Base-by-base conservation (phyloP, 2,888 invertebrate genomes). In the Onchidella celtica region DNA sequence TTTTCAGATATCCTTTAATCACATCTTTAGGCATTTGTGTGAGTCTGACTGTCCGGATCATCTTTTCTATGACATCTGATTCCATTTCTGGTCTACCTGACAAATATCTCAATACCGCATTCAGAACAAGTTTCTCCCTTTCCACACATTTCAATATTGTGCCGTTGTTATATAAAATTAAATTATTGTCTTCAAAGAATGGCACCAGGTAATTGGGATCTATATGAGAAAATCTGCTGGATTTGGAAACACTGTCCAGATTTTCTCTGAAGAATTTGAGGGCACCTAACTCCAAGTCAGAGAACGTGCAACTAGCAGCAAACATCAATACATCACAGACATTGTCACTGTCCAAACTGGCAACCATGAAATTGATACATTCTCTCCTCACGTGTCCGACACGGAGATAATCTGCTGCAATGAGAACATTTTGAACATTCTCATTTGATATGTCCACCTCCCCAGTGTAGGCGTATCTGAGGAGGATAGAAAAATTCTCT, bases 401-500 rank as follows among this genome's bases (percentile, higher is more conserved):
- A 57, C 63, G 32, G 36, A 79, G 36, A 38, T 79, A 79, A 27
- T 79, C 79, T 0, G 79, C 65, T 32, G 79, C 66, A 29, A 79
- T 73, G 21, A 73, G 70, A 66, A 79, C 21, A 34, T 17, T 57
- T 27, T 79, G 79, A 11, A 79, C 79, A 66, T 72, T 79, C 3
- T 74, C 79, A 38, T 55, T 70, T 11, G 73, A 73, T 21, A 79
- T n/a, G 29, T 55, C 66, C 24, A 79, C 63, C 14, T 65, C 17
- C 3, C 79, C 79, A 38, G 73, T 79, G 73, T 79, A 79, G 17
- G 79, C 79, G 38, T 55, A 79, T 1, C 66, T 70, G 55, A 79
- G 66, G 6, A 79, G 73, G 21, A 73, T 32, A 0, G 29, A 29
- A 24, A 79, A 79, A 9, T 72, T 66, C 14, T 66, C 66, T 21